Conservation (phyloP, 2,797 vertebrate species). For the Myotis daubentonii region DNA sequence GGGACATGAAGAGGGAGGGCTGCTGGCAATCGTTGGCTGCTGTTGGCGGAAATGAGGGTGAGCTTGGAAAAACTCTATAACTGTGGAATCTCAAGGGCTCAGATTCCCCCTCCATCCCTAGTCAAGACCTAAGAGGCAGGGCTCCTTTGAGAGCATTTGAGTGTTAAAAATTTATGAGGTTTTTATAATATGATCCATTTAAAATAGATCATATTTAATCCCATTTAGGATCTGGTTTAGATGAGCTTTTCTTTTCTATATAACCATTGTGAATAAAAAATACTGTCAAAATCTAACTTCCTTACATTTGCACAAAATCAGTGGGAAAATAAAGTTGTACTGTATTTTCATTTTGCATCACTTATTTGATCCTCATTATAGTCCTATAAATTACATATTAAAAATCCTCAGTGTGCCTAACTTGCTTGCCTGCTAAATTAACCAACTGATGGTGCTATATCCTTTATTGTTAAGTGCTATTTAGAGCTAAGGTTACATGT, state of each 20-base stretch:
- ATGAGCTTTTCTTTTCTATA: constrained; percentile 50
- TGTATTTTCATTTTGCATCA: neutral
- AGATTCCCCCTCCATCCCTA: neutral
- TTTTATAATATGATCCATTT: constrained; percentile 67
- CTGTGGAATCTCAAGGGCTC: constrained; percentile 29
- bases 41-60: neutral
- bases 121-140: neutral
- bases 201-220: constrained; percentile 64
- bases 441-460: neutral
- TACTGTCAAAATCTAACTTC: constrained; percentile 50
- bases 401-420: neutral
- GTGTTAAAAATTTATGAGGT: constrained; percentile 43
- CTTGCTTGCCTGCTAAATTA: constrained; percentile 38
- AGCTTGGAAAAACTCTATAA: neutral
- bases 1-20: neutral
- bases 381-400: constrained; percentile 3
- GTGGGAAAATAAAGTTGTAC: neutral
- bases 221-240: constrained; percentile 63
- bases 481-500: neutral
- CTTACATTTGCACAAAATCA: constrained; percentile 49
- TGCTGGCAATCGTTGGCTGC: neutral
- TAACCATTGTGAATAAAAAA: constrained; percentile 47
- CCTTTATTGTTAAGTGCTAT: neutral
- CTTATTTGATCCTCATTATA: constrained; percentile 53
- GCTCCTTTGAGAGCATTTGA: constrained; percentile 32